phyloP scores from a whole-genome alignment of 2,888 invertebrate species.

The Drosophila macrospina region DNA sequence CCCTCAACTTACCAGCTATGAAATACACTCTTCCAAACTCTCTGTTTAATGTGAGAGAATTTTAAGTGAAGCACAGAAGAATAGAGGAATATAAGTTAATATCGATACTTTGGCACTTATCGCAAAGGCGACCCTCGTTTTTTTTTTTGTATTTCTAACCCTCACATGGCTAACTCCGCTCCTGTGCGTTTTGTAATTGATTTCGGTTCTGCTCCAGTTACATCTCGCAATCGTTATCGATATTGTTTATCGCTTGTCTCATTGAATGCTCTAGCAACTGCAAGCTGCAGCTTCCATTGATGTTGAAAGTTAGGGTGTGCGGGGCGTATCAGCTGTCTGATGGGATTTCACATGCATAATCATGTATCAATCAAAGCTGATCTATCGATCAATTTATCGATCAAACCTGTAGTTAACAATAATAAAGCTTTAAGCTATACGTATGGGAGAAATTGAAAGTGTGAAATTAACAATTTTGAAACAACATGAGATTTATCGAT shows the following conservation, averaged over 20 bases:
- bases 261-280: slow-evolving; percentile 19
- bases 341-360: not conserved
- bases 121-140: not conserved
- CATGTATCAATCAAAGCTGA: too few relatives aligned
- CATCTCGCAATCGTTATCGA: slow-evolving; percentile 32
- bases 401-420: too few relatives aligned
- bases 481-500: too few relatives aligned
- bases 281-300: not conserved
- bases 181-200: slow-evolving; percentile 30
- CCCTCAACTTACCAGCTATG: slow-evolving; percentile 6
- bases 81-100: too few relatives aligned
- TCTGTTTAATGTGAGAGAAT: not conserved
- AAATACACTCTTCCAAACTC: not conserved
- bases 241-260: slow-evolving; percentile 41
- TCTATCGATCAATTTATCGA: too few relatives aligned
- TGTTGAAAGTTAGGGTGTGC: not conserved
- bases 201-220: slow-evolving; percentile 47
- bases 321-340: slow-evolving; percentile 4
- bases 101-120: not conserved
- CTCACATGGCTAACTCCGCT: slow-evolving; percentile 32
- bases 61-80: not conserved
- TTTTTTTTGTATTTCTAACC: too few relatives aligned
- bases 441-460: too few relatives aligned
- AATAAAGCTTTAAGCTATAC: too few relatives aligned
- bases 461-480: too few relatives aligned